phyloP scores from a whole-genome alignment of 2,888 invertebrate species.

The Melanargia galathea region DNA sequence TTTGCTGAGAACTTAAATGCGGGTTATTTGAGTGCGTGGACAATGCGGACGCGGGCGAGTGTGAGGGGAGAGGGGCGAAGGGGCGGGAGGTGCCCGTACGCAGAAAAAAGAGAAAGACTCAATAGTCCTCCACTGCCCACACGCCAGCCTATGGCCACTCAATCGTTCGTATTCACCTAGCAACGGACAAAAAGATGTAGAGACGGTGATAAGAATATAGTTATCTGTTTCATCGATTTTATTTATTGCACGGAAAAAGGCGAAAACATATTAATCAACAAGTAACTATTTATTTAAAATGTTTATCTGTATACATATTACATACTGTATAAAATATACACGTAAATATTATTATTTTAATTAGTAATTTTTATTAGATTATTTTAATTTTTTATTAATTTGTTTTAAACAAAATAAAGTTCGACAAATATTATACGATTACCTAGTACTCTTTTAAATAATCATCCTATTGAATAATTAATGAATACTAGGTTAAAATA shows the following conservation, averaged over 20 bases:
- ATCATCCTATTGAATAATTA: too few relatives aligned
- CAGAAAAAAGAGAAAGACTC: constrained; percentile 66
- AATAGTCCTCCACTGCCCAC: constrained; percentile 79
- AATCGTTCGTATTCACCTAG: constrained; percentile 69
- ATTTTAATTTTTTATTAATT: too few relatives aligned
- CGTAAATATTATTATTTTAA: too few relatives aligned
- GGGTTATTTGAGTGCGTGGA: constrained; percentile 70
- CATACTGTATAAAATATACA: too few relatives aligned
- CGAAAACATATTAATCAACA: not conserved
- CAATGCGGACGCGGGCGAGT: constrained; percentile 50
- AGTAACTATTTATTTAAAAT: too few relatives aligned
- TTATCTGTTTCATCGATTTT: not conserved
- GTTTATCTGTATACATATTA: too few relatives aligned
- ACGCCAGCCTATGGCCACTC: constrained; percentile 78
- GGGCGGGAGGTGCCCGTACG: constrained; percentile 44
- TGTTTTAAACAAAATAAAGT: too few relatives aligned
- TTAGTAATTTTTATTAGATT: too few relatives aligned
- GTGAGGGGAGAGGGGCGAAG: not conserved
- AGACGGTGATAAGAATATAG: constrained; percentile 44
- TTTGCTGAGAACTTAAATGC: constrained; percentile 64
- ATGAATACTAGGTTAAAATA: too few relatives aligned
- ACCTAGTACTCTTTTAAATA: too few relatives aligned
- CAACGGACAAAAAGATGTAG: constrained; percentile 50
- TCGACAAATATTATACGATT: too few relatives aligned
- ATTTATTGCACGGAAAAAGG: not conserved